Percentiles rank a stretch among this genome's conserved stretches.
Evolutionary conservation across 30 jellyfish, hydroid and myxozoan species (phyloP).

Genomic region (Aurelia aurita): DNA sequence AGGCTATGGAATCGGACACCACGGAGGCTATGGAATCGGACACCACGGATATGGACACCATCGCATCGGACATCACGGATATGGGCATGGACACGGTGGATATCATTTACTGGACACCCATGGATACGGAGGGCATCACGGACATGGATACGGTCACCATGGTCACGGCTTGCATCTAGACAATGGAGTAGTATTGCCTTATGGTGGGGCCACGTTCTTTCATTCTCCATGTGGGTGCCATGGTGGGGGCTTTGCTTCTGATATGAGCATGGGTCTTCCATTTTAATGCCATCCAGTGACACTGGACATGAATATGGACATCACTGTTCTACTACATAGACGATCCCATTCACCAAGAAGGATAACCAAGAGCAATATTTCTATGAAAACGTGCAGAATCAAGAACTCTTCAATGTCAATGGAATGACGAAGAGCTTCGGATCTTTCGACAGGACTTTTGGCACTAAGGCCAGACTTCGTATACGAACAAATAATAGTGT

Average conservation of each 20-base stretch:
- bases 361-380: too few relatives aligned
- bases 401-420: too few relatives aligned
- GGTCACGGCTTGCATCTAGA: slow-evolving; percentile 35
- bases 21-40: slow-evolving; percentile 16
- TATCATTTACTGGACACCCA: too few relatives aligned
- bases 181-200: slow-evolving; percentile 69
- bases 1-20: slow-evolving; percentile 45
- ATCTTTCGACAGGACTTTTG: too few relatives aligned
- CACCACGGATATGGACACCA: slow-evolving; percentile 33
- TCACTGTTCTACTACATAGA: too few relatives aligned
- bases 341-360: too few relatives aligned
- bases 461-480: too few relatives aligned
- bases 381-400: too few relatives aligned
- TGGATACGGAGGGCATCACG: not conserved
- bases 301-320: too few relatives aligned
- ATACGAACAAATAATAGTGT: too few relatives aligned
- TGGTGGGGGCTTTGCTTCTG: not conserved
- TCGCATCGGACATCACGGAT: slow-evolving; percentile 18
- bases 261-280: not conserved
- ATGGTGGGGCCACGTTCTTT: slow-evolving; percentile 11
- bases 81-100: not conserved
- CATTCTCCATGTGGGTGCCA: slow-evolving; percentile 66
- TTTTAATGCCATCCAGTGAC: too few relatives aligned
- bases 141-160: not conserved
- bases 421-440: too few relatives aligned